A percentile compares a stretch with the other conserved stretches of the same genome.
phyloP scores from a whole-genome alignment of 2,888 invertebrate species.

The Lordiphosa fenestrarum region DNA sequence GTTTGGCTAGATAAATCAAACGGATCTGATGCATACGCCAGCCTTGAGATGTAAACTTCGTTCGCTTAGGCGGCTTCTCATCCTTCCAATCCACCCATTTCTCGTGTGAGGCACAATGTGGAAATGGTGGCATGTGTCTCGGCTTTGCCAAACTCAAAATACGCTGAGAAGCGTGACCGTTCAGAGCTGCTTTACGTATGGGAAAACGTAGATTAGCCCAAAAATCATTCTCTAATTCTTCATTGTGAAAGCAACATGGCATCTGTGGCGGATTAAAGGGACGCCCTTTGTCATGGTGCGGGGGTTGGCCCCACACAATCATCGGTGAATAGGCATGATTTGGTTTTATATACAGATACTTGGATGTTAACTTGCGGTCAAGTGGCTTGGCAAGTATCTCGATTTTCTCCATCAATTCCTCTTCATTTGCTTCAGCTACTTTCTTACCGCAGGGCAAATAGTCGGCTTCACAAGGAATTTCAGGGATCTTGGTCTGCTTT shows the following conservation, averaged over 20 bases:
- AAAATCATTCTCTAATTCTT: constrained; percentile 64
- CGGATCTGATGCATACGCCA: constrained; percentile 30
- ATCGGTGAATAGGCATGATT: constrained; percentile 55
- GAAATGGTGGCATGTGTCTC: constrained; percentile 48
- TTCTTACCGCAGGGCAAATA: constrained; percentile 33
- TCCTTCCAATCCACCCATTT: constrained; percentile 23
- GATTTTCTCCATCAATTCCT: constrained; percentile 36
- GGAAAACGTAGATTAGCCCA: constrained; percentile 74
- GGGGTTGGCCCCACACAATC: constrained; percentile 46
- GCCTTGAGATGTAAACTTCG: constrained; percentile 15
- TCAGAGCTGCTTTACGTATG: constrained; percentile 54
- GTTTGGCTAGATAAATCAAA: constrained; percentile 25
- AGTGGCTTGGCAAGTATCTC: constrained; percentile 46
- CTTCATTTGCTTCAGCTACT: constrained; percentile 6
- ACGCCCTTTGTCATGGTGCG: constrained; percentile 60
- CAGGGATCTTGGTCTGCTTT: constrained; percentile 1
- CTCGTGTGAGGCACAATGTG: constrained; percentile 68
- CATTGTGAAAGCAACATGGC: constrained; percentile 63
- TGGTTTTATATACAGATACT: constrained; percentile 33
- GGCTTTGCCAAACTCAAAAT: constrained; percentile 63
- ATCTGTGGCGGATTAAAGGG: constrained; percentile 61
- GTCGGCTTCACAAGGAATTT: constrained; percentile 24
- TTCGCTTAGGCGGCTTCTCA: constrained; percentile 16
- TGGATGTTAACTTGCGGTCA: constrained; percentile 46
- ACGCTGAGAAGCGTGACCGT: constrained; percentile 53